Evolutionary conservation across 2,113 vertebrate species (phyloP).

Genomic region (Paedocypris sp.): DNA sequence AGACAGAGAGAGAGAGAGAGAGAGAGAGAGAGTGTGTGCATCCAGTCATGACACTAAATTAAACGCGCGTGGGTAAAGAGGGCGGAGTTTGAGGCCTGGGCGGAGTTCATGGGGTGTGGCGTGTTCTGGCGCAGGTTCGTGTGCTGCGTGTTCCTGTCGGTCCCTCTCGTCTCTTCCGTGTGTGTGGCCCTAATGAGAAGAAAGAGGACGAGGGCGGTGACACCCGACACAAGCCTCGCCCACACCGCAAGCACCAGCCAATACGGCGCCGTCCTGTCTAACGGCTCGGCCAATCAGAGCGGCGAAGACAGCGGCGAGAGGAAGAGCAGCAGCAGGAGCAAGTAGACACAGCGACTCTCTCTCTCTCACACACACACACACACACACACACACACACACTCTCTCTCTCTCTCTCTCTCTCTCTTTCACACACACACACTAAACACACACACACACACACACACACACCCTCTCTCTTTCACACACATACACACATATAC

Average conservation of each 20-base stretch:
- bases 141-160: slow-evolving; percentile 51
- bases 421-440: too few species aligned
- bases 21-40: too few species aligned
- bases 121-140: slow-evolving; percentile 30
- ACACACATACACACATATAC: too few species aligned
- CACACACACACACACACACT: slow-evolving; percentile 4
- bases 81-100: too few species aligned
- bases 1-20: too few species aligned
- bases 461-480: too few species aligned
- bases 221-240: slow-evolving; percentile 26
- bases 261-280: slow-evolving; percentile 47
- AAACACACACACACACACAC: too few species aligned
- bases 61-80: too few species aligned
- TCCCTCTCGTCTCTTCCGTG: slow-evolving; percentile 61
- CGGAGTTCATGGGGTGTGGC: too few species aligned
- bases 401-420: too few species aligned
- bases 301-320: slow-evolving; percentile 5
- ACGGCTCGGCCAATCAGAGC: slow-evolving; percentile 27
- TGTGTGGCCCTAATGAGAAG: slow-evolving; percentile 39
- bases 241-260: slow-evolving; percentile 33
- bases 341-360: slow-evolving; percentile 14
- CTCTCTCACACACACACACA: too few species aligned
- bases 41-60: too few species aligned
- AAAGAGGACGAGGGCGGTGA: slow-evolving; percentile 36
- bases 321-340: slow-evolving; percentile 30